Evolutionary conservation across 2,888 invertebrate species (phyloP).

Genomic region (Tetropium fuscum): DNA sequence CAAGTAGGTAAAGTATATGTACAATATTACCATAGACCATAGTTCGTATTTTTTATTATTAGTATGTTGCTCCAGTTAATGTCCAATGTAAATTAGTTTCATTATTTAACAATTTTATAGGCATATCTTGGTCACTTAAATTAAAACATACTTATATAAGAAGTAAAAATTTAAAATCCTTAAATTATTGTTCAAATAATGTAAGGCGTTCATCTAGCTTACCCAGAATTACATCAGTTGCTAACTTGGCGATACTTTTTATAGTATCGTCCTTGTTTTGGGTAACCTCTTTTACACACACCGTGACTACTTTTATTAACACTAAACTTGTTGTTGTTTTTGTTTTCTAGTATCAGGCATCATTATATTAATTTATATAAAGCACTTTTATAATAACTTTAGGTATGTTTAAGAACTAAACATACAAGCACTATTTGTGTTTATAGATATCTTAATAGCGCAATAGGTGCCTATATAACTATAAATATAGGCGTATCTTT

Average conservation of each 20-base stretch:
- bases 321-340: neutral
- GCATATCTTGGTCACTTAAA: neutral
- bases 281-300: conserved; percentile 1
- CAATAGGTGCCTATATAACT: too few relatives aligned
- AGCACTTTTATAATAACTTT: neutral
- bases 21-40: too few relatives aligned
- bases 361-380: neutral
- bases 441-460: neutral
- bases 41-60: neutral
- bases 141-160: neutral
- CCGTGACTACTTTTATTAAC: neutral
- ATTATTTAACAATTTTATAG: neutral
- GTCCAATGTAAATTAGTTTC: neutral
- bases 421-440: neutral
- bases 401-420: neutral
- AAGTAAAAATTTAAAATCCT: neutral
- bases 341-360: neutral
- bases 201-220: neutral
- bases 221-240: neutral
- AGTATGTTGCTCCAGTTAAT: neutral
- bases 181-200: neutral
- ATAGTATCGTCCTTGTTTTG: neutral
- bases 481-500: too few relatives aligned
- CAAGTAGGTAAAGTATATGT: too few relatives aligned
- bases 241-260: neutral